These are phyloP conservation scores for Sympetrum striolatum DNA, from an alignment of 2,888 invertebrate species.

Conservation along the genomic window DNA sequence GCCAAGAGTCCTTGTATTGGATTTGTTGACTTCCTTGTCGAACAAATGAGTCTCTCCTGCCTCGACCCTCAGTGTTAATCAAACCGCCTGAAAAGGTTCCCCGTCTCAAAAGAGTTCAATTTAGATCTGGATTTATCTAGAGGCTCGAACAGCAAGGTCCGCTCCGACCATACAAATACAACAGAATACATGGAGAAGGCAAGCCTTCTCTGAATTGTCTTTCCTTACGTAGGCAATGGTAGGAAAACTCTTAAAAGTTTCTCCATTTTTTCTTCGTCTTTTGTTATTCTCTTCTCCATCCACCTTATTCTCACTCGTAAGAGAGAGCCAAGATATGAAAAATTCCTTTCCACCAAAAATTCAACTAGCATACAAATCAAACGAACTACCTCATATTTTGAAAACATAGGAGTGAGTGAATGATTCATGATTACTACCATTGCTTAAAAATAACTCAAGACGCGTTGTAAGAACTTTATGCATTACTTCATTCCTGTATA, in stretches of 20 bases:
- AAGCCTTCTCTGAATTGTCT: neutral
- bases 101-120: constrained; percentile 39
- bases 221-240: neutral
- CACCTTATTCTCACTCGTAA: neutral
- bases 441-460: too few relatives aligned
- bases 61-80: constrained; percentile 22
- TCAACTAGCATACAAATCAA: neutral
- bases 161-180: constrained; percentile 5
- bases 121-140: constrained; percentile 38
- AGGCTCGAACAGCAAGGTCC: constrained; percentile 7
- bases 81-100: constrained; percentile 29
- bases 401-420: too few relatives aligned
- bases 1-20: constrained; percentile 45
- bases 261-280: neutral
- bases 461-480: too few relatives aligned
- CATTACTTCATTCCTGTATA: too few relatives aligned
- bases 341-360: neutral
- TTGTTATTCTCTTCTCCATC: neutral
- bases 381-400: too few relatives aligned
- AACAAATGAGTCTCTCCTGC: constrained; percentile 44
- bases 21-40: constrained; percentile 45
- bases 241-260: neutral
- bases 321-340: too few relatives aligned
- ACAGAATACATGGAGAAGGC: neutral
- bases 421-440: too few relatives aligned